These are phyloP conservation scores for Sceloporus tristichus DNA, from an alignment of 2,113 vertebrate genomes.

Conservation along the genomic window DNA sequence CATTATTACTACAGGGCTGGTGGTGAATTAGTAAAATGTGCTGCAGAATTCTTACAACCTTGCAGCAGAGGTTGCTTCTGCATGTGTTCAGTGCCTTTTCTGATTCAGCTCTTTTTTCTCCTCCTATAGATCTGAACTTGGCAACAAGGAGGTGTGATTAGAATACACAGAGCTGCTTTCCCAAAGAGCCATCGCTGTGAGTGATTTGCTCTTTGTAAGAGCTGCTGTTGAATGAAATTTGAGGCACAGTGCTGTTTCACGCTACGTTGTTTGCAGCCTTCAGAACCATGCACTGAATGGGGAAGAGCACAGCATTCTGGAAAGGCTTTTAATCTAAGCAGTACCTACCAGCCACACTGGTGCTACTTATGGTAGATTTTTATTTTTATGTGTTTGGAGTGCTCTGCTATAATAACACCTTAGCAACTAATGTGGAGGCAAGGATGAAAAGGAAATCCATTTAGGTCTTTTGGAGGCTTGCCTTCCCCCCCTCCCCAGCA, in stretches of 20 bases:
- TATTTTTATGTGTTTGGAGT: constrained; percentile 17
- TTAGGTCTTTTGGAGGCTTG: constrained; percentile 12
- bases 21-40: constrained; percentile 67
- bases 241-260: constrained; percentile 41
- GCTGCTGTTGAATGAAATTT: constrained; percentile 71
- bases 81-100: constrained; percentile 39
- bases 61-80: constrained; percentile 53
- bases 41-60: constrained; percentile 62
- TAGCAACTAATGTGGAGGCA: constrained; percentile 25
- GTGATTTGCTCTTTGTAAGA: constrained; percentile 15
- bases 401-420: constrained; percentile 26
- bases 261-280: constrained; percentile 54
- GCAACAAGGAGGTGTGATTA: constrained; percentile 49
- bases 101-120: constrained; percentile 60
- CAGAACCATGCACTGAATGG: constrained; percentile 56
- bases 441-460: constrained; percentile 53
- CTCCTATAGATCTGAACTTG: constrained; percentile 43
- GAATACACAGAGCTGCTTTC: constrained; percentile 61
- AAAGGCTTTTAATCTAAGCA: constrained; percentile 62
- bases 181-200: constrained; percentile 49
- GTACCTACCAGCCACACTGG: constrained; percentile 21
- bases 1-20: constrained; percentile 58
- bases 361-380: constrained; percentile 43
- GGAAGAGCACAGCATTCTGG: constrained; percentile 44
- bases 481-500: background rate